phyloP scores from a whole-genome alignment of 2,888 invertebrate species.

The Archips xylosteana region DNA sequence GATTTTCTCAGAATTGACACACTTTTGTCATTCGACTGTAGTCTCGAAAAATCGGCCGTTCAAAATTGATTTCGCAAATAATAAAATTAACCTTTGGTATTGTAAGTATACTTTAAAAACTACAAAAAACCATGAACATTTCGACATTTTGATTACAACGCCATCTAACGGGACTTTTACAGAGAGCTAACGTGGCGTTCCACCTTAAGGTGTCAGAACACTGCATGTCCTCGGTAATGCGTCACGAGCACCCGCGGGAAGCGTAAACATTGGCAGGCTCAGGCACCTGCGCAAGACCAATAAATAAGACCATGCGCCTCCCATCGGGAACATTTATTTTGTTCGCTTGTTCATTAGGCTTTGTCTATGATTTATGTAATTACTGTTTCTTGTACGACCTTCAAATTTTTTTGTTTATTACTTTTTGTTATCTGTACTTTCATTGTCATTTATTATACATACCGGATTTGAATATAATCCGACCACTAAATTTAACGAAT shows the following conservation, averaged over 20 bases:
- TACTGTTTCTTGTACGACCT: conserved; percentile 16
- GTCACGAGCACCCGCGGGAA: conserved; percentile 66
- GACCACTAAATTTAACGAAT: neutral
- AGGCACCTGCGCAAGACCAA: conserved; percentile 68
- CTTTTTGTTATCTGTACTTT: neutral
- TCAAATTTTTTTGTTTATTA: neutral
- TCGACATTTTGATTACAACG: too few relatives aligned
- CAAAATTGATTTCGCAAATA: too few relatives aligned
- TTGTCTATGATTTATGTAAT: conserved; percentile 27
- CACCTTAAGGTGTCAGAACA: conserved; percentile 12
- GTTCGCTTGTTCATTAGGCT: conserved; percentile 65
- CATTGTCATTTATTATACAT: neutral
- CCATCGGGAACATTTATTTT: conserved; percentile 70
- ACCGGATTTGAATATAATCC: neutral
- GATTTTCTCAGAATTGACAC: too few relatives aligned
- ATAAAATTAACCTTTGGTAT: too few relatives aligned
- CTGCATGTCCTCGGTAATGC: conserved; percentile 53
- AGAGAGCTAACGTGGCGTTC: too few relatives aligned
- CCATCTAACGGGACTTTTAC: too few relatives aligned
- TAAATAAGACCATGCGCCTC: conserved; percentile 68
- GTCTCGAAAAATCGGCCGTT: too few relatives aligned
- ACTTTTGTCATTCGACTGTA: too few relatives aligned
- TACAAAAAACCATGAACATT: too few relatives aligned
- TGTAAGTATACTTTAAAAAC: too few relatives aligned
- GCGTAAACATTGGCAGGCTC: conserved; percentile 65